phyloP scores from a whole-genome alignment of 2,797 vertebrate genomes.

The Chromobotia macracanthus region DNA sequence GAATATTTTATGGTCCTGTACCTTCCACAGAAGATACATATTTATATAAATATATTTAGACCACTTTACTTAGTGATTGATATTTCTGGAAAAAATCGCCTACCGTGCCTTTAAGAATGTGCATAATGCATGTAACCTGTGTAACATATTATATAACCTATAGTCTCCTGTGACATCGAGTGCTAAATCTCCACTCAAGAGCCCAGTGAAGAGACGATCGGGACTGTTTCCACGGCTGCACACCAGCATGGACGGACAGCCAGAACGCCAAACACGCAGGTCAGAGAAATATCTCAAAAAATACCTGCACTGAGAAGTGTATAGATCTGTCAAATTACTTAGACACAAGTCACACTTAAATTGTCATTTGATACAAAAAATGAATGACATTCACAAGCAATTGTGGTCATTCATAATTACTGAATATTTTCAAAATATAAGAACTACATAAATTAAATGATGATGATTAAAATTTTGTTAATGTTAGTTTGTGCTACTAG shows the following conservation, averaged over 20 bases:
- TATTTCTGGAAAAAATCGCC: too few relatives aligned
- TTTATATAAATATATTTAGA: too few relatives aligned
- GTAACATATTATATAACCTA: neutral
- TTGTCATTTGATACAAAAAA: neutral
- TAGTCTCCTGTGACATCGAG: conserved; percentile 41
- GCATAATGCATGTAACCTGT: neutral
- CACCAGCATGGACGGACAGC: conserved; percentile 83
- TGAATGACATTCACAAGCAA: neutral
- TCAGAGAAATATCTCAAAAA: conserved; percentile 61
- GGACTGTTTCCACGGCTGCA: conserved; percentile 90
- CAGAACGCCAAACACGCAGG: conserved; percentile 83
- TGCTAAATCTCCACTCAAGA: conserved; percentile 82
- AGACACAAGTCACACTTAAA: too few relatives aligned
- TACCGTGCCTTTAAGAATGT: too few relatives aligned
- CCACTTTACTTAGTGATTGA: too few relatives aligned
- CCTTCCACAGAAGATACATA: too few relatives aligned
- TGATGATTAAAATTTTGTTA: neutral
- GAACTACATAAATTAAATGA: too few relatives aligned
- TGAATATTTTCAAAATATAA: too few relatives aligned
- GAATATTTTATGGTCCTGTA: too few relatives aligned
- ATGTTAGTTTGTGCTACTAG: neutral
- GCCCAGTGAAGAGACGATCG: conserved; percentile 89
- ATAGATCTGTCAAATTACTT: neutral
- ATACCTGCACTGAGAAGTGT: neutral
- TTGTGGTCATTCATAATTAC: neutral